These are phyloP conservation scores for Psittacula cyanocephala DNA, from an alignment of 2,113 vertebrate species.

Conservation along the genomic window DNA sequence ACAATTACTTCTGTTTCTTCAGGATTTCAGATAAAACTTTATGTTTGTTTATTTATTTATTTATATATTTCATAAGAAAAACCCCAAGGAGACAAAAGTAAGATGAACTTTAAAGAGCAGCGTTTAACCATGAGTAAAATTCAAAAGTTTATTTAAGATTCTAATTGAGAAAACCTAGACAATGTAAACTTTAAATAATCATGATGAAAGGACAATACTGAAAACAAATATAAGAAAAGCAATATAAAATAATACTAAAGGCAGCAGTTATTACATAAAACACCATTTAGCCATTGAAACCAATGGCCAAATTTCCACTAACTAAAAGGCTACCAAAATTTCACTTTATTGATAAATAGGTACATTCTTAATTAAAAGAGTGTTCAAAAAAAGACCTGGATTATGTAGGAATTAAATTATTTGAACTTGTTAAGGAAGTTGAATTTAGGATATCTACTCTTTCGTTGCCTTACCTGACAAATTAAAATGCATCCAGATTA, in stretches of 20 bases:
- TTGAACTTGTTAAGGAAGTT: not conserved
- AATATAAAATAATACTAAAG: not conserved
- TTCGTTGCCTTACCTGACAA: not conserved
- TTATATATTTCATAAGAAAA: not conserved
- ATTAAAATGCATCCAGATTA: not conserved
- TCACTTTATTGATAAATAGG: not conserved
- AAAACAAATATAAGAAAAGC: not conserved
- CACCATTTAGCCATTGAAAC: not conserved
- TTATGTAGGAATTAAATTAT: not conserved
- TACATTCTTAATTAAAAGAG: not conserved
- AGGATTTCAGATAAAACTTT: not conserved
- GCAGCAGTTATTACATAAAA: not conserved
- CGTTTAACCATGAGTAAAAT: not conserved
- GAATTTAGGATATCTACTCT: not conserved
- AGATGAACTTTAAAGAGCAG: not conserved
- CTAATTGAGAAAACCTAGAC: not conserved
- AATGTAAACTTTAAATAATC: not conserved
- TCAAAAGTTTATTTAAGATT: not conserved
- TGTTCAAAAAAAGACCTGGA: not conserved
- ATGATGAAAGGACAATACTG: not conserved
- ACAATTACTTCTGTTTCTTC: not conserved
- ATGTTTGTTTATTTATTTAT: not conserved
- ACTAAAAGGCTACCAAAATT: not conserved
- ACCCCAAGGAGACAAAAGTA: not conserved
- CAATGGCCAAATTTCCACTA: not conserved